Base-by-base conservation (phyloP, 2,888 invertebrate species). In the Elegia similella region DNA sequence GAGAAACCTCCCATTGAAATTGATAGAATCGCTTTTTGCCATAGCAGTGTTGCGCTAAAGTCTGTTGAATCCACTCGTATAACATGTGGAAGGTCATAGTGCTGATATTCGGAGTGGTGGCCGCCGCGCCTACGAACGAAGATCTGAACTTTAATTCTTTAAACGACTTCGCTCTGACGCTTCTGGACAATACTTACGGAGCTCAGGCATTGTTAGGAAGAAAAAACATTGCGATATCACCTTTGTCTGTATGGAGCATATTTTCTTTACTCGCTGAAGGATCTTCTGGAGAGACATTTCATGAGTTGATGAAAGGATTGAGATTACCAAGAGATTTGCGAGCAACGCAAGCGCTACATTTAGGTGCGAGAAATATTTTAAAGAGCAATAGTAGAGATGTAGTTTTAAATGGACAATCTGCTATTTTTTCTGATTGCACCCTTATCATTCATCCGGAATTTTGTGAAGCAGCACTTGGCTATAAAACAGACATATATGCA, bases 401-500 rank as follows among this genome's bases (percentile, higher is more conserved):
- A 1, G 73, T 70, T 2, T 62, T 90, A 0, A 84, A 80, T 62
- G 80, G 82, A 59, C 76, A 82, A 58, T 75, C 84, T 0, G 82
- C 84, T 6, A 79, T 89, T 75, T 88, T 89, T 54, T 75, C 82
- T 0, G 86, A 88, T 58, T 72, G 76, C 15, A 66, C 75, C 0
- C 62, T 88, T 7, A 72, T 80, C 62, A 73, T 90, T 2, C 86
- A 88, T 57, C 76, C 77, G 1, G 89, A 89, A 46, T 90, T 90
- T 61, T 89, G 89, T 63, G 70, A 84, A 63, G 78, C 88, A 0
- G 89, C 88, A 0, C 65, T 69, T 1, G 62, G 73, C 15, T 95
- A 95, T 66, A 84, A 82, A 12, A 93, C 93, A 7, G 84, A 92
- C 60, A 82, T 94, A 5, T 84, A 86, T 52, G 86, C 93, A 0